A percentile compares a stretch with the other conserved stretches of the same genome.
Conservation (phyloP, 2,888 invertebrate species). For the Acanthosepion lycidas region DNA sequence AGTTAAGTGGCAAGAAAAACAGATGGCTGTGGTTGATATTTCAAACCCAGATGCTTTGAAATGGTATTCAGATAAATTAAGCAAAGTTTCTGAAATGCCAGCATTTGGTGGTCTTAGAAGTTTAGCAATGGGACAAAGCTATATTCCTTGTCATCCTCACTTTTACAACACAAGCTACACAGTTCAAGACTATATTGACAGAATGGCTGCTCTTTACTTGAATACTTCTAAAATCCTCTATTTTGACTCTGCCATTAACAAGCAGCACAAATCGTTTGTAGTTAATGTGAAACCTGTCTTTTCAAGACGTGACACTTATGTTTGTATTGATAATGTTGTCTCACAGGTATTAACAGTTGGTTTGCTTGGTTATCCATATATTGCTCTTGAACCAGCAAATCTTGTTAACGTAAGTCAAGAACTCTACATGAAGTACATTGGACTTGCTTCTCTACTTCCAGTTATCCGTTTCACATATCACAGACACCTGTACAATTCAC, state of each 20-base stretch:
- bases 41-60: conserved; percentile 86
- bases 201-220: not conserved
- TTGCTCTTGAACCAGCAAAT: conserved; percentile 83
- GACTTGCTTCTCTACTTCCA: conserved; percentile 90
- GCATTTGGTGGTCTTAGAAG: not conserved
- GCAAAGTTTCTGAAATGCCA: conserved; percentile 76
- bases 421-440: conserved; percentile 85
- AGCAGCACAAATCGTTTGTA: conserved; percentile 15
- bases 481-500: conserved; percentile 88
- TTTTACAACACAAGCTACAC: conserved; percentile 37
- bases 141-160: not conserved
- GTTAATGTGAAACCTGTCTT: conserved; percentile 35
- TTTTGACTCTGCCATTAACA: conserved; percentile 35
- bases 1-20: conserved; percentile 79
- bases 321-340: conserved; percentile 75
- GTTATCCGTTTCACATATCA: conserved; percentile 91
- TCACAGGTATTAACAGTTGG: conserved; percentile 81
- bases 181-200: conserved; percentile 24
- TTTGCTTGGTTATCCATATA: conserved; percentile 89
- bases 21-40: conserved; percentile 84
- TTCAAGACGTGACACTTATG: not conserved
- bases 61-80: conserved; percentile 84
- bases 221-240: conserved; percentile 33
- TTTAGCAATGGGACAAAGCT: conserved; percentile 38
- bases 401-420: conserved; percentile 56